These are phyloP conservation scores for Fratercula arctica DNA, from an alignment of 2,797 vertebrate genomes.

Conservation along the genomic window DNA sequence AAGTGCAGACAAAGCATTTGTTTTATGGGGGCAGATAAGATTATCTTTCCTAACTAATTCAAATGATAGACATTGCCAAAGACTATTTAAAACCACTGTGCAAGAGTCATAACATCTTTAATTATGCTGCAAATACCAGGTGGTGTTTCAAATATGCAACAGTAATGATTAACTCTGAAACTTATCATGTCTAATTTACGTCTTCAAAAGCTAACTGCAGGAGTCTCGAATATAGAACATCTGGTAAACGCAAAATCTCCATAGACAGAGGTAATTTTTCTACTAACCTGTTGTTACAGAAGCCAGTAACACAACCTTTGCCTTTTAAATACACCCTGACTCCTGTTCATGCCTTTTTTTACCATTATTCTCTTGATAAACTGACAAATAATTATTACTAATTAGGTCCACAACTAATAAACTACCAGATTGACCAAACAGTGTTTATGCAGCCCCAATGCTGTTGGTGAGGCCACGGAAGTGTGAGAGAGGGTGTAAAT, in stretches of 20 bases:
- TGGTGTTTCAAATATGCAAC: slow-evolving; percentile 6
- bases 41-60: slow-evolving; percentile 26
- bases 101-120: slow-evolving; percentile 31
- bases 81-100: slow-evolving; percentile 33
- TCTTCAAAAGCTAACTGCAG: slow-evolving; percentile 15
- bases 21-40: not conserved
- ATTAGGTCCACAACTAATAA: not conserved
- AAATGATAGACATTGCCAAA: not conserved
- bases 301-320: not conserved
- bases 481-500: not conserved
- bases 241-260: not conserved
- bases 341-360: not conserved
- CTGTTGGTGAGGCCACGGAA: not conserved
- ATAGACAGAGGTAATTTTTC: not conserved
- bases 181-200: not conserved
- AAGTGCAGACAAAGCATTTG: not conserved
- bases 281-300: not conserved
- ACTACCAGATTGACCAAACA: not conserved
- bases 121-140: slow-evolving; percentile 47
- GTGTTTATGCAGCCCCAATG: accelerated
- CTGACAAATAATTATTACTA: not conserved
- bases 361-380: not conserved
- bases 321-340: not conserved
- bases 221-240: slow-evolving; percentile 24
- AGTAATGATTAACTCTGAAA: slow-evolving; percentile 40